Percentiles rank a stretch among this genome's conserved stretches.
Conservation (phyloP, 30 jellyfish, hydroid and myxozoan genomes). For the Pseudorhiza aurosa region DNA sequence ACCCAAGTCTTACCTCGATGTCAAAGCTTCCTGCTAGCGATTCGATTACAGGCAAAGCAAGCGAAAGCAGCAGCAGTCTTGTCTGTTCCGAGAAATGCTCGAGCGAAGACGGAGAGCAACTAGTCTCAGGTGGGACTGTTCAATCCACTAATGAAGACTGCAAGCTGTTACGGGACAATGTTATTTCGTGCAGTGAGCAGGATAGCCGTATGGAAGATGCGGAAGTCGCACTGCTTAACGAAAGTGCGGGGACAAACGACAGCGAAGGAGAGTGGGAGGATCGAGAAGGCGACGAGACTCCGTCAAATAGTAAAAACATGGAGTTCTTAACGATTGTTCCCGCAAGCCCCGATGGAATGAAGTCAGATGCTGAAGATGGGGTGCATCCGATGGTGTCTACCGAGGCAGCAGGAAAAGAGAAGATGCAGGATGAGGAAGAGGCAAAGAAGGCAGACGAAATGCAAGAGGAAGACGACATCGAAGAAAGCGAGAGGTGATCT, state of each 20-base stretch:
- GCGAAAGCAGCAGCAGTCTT: neutral
- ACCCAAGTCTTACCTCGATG: conserved; percentile 49
- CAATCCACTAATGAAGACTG: neutral
- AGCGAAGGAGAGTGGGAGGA: neutral
- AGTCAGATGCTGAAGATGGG: neutral
- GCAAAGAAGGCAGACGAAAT: neutral
- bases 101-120: neutral
- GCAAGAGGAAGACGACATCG: neutral
- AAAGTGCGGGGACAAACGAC: neutral
- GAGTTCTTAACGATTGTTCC: neutral
- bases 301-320: conserved; percentile 19
- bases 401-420: neutral
- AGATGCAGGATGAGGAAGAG: neutral
- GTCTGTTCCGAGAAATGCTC: conserved; percentile 4
- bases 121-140: neutral
- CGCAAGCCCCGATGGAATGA: neutral
- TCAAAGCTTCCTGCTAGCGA: conserved; percentile 7
- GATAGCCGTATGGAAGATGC: conserved; percentile 56
- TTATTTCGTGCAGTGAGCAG: neutral
- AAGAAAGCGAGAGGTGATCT: neutral
- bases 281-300: conserved; percentile 41
- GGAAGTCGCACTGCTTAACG: conserved; percentile 45
- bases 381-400: neutral
- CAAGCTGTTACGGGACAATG: neutral
- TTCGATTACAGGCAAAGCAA: neutral